Percentiles rank a stretch among this genome's conserved stretches.
Evolutionary conservation across 2,113 vertebrate species (phyloP).

Genomic region (Struthidea cinerea): DNA sequence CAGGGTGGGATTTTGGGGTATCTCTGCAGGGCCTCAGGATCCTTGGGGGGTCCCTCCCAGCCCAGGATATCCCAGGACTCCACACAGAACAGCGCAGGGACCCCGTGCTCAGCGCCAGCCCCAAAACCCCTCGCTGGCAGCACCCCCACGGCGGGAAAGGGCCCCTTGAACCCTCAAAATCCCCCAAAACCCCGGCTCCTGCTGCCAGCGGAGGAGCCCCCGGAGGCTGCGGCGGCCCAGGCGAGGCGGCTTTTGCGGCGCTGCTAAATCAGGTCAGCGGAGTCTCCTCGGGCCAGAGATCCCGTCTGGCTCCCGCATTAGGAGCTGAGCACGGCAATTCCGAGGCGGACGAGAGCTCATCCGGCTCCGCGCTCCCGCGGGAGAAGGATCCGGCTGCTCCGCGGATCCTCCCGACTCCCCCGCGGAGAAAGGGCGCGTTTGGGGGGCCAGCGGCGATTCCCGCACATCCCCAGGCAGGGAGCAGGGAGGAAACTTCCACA

Average conservation of each 20-base stretch:
- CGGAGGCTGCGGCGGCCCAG: not conserved
- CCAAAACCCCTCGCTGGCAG: not conserved
- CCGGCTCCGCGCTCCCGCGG: not conserved
- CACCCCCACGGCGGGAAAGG: accelerated
- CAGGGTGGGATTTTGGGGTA: not conserved
- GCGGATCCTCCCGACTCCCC: not conserved
- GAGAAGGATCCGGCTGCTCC: not conserved
- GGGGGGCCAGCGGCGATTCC: not conserved
- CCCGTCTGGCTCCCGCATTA: not conserved
- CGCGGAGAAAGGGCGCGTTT: not conserved
- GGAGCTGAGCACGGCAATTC: not conserved
- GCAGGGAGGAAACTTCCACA: not conserved
- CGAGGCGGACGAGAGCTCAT: accelerated
- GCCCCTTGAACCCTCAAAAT: not conserved
- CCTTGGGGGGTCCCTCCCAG: not conserved
- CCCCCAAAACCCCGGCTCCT: accelerated
- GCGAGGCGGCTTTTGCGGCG: accelerated
- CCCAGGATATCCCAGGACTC: not conserved
- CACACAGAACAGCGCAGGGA: not conserved
- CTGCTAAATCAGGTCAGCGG: not conserved
- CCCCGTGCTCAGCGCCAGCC: not conserved
- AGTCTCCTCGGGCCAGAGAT: not conserved
- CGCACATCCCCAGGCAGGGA: not conserved
- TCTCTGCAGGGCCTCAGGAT: not conserved
- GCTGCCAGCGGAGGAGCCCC: not conserved